phyloP scores from a whole-genome alignment of 2,888 invertebrate genomes.

The Dexiosoma caninum region DNA sequence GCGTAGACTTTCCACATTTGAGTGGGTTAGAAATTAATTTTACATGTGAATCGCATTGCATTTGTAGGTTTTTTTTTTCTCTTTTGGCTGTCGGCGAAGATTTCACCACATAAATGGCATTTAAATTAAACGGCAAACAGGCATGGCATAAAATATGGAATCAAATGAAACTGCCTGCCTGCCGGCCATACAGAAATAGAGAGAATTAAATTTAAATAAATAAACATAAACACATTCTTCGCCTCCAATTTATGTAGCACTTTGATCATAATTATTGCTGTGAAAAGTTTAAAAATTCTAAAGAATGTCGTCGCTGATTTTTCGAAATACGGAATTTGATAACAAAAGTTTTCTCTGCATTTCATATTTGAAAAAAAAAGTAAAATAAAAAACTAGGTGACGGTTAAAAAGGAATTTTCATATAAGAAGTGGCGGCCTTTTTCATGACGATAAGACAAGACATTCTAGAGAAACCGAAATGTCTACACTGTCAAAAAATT shows the following conservation, averaged over 20 bases:
- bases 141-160: background rate
- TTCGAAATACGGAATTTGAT: no score
- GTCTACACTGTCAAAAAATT: no score
- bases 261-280: conserved; percentile 1
- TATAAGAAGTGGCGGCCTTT: no score
- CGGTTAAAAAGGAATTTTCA: no score
- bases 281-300: background rate
- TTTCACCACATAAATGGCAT: conserved; percentile 25
- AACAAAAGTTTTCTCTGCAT: no score
- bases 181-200: background rate
- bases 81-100: background rate
- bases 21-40: conserved; percentile 16
- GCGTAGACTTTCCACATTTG: background rate
- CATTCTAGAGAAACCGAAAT: no score
- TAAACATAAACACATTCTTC: background rate
- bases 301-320: background rate
- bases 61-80: background rate
- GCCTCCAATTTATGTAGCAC: background rate
- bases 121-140: conserved; percentile 22
- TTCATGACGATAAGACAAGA: no score
- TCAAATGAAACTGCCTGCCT: background rate
- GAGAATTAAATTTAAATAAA: conserved; percentile 5
- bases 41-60: background rate
- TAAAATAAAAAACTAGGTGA: no score
- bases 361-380: no score